Evolutionary conservation across 2,888 invertebrate species (phyloP).

Genomic region (Philereme vetulata): DNA sequence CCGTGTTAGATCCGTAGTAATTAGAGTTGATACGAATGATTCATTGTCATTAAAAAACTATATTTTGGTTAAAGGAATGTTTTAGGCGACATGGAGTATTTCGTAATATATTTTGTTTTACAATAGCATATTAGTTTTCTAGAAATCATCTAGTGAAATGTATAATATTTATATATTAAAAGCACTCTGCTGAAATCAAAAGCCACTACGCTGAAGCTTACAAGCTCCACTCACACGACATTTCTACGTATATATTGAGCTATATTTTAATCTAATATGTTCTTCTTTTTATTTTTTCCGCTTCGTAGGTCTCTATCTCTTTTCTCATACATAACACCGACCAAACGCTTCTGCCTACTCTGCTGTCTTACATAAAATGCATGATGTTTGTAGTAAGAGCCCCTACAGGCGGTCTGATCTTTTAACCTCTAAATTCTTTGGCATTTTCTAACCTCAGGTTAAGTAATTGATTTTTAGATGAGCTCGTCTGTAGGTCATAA

Average conservation of each 20-base stretch:
- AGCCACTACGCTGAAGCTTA: conserved; percentile 51
- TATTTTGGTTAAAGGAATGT: conserved; percentile 67
- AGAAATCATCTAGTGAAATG: conserved; percentile 40
- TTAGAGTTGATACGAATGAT: conserved; percentile 51
- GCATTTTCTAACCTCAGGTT: neutral
- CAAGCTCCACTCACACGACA: conserved; percentile 47
- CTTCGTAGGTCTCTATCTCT: conserved; percentile 17
- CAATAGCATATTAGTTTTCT: conserved; percentile 45
- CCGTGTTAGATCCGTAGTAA: conserved; percentile 62
- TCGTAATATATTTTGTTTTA: conserved; percentile 50
- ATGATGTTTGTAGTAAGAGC: conserved; percentile 18
- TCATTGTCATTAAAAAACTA: conserved; percentile 31
- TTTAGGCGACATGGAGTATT: conserved; percentile 71
- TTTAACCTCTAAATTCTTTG: neutral
- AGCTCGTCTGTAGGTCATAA: conserved; percentile 15
- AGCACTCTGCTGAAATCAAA: conserved; percentile 48
- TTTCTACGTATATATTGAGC: conserved; percentile 40
- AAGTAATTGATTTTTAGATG: neutral
- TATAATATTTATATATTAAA: conserved; percentile 39
- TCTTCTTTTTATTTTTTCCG: conserved; percentile 25
- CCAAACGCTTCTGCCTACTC: conserved; percentile 53
- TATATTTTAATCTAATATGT: conserved; percentile 23
- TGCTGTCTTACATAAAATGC: conserved; percentile 28
- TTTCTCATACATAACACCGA: conserved; percentile 27
- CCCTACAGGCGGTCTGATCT: conserved; percentile 26